These are phyloP conservation scores for Chiridota heheva DNA, from an alignment of 35 echinoderm and acorn worm species.

Conservation along the genomic window DNA sequence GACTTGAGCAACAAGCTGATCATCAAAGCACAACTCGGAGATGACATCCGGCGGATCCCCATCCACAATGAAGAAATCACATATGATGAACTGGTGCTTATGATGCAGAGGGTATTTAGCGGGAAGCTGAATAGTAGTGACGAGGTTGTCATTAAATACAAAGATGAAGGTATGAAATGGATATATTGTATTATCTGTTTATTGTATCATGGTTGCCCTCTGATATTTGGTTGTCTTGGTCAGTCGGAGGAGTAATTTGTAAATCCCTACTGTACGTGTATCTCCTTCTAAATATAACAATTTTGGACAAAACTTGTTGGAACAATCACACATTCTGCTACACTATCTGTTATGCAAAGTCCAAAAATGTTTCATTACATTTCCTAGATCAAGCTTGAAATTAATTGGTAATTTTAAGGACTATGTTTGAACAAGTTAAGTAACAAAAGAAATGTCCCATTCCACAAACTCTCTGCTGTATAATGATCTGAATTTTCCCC, in stretches of 20 bases:
- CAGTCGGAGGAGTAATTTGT: neutral
- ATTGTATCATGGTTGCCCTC: neutral
- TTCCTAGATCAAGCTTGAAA: too few relatives aligned
- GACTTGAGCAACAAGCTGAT: constrained; percentile 99
- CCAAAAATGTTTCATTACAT: too few relatives aligned
- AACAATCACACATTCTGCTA: too few relatives aligned
- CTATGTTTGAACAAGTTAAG: too few relatives aligned
- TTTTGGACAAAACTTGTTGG: too few relatives aligned
- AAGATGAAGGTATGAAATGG: constrained; percentile 77
- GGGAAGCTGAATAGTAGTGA: constrained; percentile 89
- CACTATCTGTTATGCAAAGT: too few relatives aligned
- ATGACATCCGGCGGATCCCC: constrained; percentile 93
- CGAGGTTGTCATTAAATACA: constrained; percentile 95
- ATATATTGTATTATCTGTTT: neutral
- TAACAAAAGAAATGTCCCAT: too few relatives aligned
- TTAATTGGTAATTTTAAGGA: too few relatives aligned
- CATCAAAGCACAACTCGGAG: constrained; percentile 94
- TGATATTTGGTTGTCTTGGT: neutral
- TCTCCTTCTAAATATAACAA: too few relatives aligned
- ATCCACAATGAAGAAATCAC: constrained; percentile 97
- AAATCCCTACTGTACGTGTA: too few relatives aligned
- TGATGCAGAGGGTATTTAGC: constrained; percentile 98
- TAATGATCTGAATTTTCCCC: too few relatives aligned
- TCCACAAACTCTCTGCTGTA: too few relatives aligned
- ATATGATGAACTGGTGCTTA: constrained; percentile 87